Evolutionary conservation across 2,797 vertebrate genomes (phyloP).

Genomic region (Micrastur ruficollis): DNA sequence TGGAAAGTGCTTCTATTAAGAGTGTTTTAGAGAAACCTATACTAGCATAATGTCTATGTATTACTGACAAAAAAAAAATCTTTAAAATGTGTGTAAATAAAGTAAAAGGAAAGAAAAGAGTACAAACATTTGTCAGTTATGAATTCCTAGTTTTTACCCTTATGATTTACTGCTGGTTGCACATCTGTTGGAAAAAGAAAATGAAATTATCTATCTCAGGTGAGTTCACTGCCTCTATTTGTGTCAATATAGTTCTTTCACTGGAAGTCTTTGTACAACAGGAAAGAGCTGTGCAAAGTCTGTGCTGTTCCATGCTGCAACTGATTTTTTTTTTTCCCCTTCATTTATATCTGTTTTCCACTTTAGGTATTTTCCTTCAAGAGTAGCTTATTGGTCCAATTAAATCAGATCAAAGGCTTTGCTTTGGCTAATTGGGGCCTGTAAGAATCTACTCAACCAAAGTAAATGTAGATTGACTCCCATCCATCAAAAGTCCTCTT

Average conservation of each 20-base stretch:
- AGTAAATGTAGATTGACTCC: not conserved
- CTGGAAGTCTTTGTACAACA: not conserved
- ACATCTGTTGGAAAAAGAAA: not conserved
- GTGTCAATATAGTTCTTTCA: not conserved
- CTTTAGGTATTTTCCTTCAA: not conserved
- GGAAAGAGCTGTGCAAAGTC: not conserved
- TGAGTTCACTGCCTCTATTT: not conserved
- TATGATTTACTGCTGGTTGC: not conserved
- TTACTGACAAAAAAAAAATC: not conserved
- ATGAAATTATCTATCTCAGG: not conserved
- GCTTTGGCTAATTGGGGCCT: not conserved
- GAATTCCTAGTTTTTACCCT: not conserved
- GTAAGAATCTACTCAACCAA: not conserved
- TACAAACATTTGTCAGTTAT: not conserved
- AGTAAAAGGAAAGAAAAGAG: not conserved
- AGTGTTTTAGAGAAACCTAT: not conserved
- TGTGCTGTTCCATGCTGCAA: not conserved
- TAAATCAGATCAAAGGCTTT: slow-evolving; percentile 9
- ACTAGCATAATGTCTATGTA: not conserved
- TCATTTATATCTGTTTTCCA: not conserved
- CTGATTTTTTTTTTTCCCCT: not conserved
- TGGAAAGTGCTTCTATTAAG: not conserved
- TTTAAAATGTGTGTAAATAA: not conserved
- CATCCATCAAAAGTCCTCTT: not conserved
- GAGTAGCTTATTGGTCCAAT: slow-evolving; percentile 7